A percentile compares a stretch with the other conserved stretches of the same genome.
Evolutionary conservation across 2,113 vertebrate genomes (phyloP).

Genomic region (Caloenas nicobarica): DNA sequence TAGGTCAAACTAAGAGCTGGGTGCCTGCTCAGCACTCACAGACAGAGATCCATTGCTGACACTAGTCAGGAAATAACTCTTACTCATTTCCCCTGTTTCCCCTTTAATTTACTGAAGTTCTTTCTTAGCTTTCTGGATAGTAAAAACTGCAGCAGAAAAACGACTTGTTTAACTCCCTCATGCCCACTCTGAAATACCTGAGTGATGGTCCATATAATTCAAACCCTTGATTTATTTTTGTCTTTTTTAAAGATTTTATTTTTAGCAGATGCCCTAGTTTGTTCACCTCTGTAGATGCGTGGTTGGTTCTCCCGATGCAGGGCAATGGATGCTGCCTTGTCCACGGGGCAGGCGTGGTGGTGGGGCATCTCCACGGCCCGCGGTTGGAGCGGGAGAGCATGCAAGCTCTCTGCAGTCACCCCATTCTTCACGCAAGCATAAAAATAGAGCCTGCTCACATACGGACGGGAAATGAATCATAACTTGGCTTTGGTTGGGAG

Average conservation of each 20-base stretch:
- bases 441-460: not conserved
- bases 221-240: not conserved
- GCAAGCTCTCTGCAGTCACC: not conserved
- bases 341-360: not conserved
- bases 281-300: not conserved
- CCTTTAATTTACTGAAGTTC: not conserved
- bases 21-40: not conserved
- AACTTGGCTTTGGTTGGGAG: not conserved
- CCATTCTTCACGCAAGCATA: not conserved
- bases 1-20: not conserved
- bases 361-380: not conserved
- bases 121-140: not conserved
- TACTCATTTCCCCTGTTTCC: not conserved
- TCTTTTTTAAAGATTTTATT: not conserved
- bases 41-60: not conserved
- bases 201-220: not conserved
- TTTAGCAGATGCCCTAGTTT: not conserved
- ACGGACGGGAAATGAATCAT: not conserved
- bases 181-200: not conserved
- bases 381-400: not conserved
- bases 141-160: not conserved
- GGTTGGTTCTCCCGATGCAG: not conserved
- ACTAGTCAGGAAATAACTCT: too few species aligned
- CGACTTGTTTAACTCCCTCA: not conserved
- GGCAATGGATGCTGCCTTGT: not conserved